These are phyloP conservation scores for Pampus argenteus DNA, from an alignment of 2,797 vertebrate genomes.

Conservation along the genomic window DNA sequence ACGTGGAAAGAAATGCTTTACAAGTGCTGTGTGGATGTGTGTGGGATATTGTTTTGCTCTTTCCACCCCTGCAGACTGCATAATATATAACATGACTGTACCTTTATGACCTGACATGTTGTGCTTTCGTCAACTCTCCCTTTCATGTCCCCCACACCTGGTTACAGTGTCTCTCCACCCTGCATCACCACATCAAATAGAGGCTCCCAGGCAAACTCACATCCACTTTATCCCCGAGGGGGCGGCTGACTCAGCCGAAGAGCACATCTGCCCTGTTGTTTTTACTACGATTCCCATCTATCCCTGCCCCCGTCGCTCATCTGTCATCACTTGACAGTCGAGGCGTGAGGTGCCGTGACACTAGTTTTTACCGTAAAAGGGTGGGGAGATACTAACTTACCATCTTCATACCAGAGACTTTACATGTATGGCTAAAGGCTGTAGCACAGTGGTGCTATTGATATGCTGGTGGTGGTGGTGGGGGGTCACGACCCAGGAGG, in stretches of 20 bases:
- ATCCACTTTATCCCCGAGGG: conserved; percentile 59
- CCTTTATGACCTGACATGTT: conserved; percentile 40
- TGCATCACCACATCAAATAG: conserved; percentile 79
- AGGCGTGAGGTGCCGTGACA: conserved; percentile 60
- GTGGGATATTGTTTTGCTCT: conserved; percentile 5
- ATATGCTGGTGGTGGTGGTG: conserved; percentile 45
- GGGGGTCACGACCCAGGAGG: conserved; percentile 66
- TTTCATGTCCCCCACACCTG: conserved; percentile 84
- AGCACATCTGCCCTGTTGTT: conserved; percentile 82
- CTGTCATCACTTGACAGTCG: conserved; percentile 73
- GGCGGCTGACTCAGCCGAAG: conserved; percentile 74
- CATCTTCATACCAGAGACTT: conserved; percentile 49
- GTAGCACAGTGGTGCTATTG: conserved; percentile 42
- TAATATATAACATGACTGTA: conserved; percentile 44
- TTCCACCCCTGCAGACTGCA: conserved; percentile 26
- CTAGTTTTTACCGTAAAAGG: conserved; percentile 74
- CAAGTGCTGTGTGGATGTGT: background rate
- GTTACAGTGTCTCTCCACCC: conserved; percentile 59
- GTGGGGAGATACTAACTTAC: conserved; percentile 41
- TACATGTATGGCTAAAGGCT: conserved; percentile 38
- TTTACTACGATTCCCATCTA: conserved; percentile 80
- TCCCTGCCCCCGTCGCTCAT: conserved; percentile 69
- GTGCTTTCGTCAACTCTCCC: conserved; percentile 73
- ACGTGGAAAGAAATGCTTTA: background rate
- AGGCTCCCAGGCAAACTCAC: conserved; percentile 62